phyloP scores from a whole-genome alignment of 2,797 vertebrate genomes.

The Steatocranus sp. region DNA sequence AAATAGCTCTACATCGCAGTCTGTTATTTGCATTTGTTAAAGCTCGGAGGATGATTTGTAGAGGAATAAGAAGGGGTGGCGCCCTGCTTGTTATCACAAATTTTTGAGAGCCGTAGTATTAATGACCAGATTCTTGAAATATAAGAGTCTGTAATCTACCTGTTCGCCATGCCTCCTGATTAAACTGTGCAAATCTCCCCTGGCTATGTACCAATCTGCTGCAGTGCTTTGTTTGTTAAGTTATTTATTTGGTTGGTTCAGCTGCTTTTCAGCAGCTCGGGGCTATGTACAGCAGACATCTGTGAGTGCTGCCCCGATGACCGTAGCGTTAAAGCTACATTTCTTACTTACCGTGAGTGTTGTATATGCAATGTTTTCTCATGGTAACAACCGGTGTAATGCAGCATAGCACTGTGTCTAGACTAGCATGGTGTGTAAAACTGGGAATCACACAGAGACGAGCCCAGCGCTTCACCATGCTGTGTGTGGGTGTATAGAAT shows the following conservation, averaged over 20 bases:
- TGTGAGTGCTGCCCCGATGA: background rate
- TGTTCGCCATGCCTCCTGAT: background rate
- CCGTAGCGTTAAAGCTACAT: background rate
- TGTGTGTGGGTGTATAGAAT: constrained; percentile 73
- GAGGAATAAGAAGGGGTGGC: background rate
- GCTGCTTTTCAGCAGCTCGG: constrained; percentile 14
- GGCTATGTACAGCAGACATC: constrained; percentile 7
- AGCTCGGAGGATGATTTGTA: background rate
- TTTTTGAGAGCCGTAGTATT: background rate
- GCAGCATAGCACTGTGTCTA: constrained; percentile 28
- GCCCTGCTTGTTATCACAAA: constrained; percentile 7
- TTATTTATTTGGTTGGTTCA: constrained; percentile 47
- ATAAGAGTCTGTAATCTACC: background rate
- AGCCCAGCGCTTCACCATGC: constrained; percentile 66
- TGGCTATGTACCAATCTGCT: constrained; percentile 16
- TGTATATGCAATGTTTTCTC: background rate
- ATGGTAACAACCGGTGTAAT: constrained; percentile 9
- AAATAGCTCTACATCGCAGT: background rate
- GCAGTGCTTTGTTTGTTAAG: constrained; percentile 29
- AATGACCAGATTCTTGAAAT: background rate
- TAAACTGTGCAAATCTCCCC: constrained; percentile 15
- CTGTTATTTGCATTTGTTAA: constrained; percentile 22
- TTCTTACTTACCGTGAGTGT: background rate
- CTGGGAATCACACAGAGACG: constrained; percentile 51
- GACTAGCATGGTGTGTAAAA: constrained; percentile 37